A percentile compares a stretch with the other conserved stretches of the same genome.
phyloP scores from a whole-genome alignment of 2,888 invertebrate genomes.

The Xestoiulus laeticollis region DNA sequence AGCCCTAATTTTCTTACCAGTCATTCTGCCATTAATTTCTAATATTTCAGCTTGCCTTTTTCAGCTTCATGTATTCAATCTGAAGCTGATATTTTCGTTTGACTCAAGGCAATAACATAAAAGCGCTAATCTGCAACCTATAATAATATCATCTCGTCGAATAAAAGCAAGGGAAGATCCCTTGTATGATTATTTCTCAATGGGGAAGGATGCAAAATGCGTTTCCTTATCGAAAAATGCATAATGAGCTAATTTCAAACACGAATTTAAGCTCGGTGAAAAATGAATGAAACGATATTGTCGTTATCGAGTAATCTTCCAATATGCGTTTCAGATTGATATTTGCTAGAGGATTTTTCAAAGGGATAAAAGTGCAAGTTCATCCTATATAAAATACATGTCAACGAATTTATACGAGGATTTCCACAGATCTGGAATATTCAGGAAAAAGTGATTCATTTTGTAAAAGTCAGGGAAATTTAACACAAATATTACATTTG shows the following conservation, averaged over 20 bases:
- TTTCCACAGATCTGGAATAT: too few species aligned
- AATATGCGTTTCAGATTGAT: background rate
- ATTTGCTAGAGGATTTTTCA: background rate
- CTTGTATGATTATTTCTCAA: background rate
- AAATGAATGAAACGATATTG: background rate
- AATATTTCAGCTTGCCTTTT: background rate
- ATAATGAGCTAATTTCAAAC: slow-evolving; percentile 15
- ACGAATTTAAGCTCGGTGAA: background rate
- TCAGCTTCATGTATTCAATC: background rate
- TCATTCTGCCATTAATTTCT: background rate
- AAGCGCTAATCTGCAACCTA: background rate
- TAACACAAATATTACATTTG: too few species aligned
- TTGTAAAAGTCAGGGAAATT: too few species aligned
- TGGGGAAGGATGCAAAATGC: background rate
- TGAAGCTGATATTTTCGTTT: background rate
- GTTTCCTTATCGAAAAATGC: slow-evolving; percentile 19
- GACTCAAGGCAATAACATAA: background rate
- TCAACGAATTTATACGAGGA: too few species aligned
- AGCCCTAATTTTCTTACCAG: background rate
- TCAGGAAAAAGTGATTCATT: too few species aligned
- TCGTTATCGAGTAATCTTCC: background rate
- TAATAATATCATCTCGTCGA: background rate
- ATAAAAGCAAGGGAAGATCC: background rate
- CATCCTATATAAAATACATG: background rate
- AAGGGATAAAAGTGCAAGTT: background rate